These are phyloP conservation scores for Cancer borealis DNA, from an alignment of 2,888 invertebrate genomes.

Conservation along the genomic window DNA sequence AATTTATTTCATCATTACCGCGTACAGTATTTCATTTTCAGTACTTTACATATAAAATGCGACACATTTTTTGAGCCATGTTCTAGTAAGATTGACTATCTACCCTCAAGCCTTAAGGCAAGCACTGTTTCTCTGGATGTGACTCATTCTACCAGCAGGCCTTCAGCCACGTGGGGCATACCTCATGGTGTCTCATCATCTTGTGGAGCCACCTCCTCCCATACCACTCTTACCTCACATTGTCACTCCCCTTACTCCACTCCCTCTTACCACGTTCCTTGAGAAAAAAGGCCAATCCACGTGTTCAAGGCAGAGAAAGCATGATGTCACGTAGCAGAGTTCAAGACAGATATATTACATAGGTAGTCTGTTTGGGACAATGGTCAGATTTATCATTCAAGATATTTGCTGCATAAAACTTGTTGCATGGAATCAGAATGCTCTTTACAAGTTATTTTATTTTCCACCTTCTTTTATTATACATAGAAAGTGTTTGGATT, in stretches of 20 bases:
- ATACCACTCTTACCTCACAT: not conserved
- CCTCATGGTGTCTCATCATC: not conserved
- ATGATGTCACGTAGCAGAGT: conserved; percentile 16
- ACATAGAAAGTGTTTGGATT: not conserved
- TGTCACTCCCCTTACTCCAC: not conserved
- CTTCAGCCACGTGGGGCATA: conserved; percentile 7
- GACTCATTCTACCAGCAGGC: not conserved
- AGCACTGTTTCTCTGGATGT: not conserved
- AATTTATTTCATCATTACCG: not conserved
- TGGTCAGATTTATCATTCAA: not conserved
- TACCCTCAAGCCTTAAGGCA: not conserved
- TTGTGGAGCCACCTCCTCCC: not conserved
- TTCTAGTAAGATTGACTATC: not conserved
- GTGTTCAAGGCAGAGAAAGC: not conserved
- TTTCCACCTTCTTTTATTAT: not conserved
- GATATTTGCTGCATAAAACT: conserved; percentile 3
- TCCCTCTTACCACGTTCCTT: not conserved
- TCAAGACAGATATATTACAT: not conserved
- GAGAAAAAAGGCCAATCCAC: not conserved
- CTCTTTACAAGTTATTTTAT: not conserved
- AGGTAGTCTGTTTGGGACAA: not conserved
- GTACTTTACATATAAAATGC: not conserved
- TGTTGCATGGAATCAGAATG: conserved; percentile 1
- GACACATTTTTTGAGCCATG: not conserved
- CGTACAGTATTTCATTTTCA: not conserved